Evolutionary conservation across 2,113 vertebrate genomes (phyloP).

Genomic region (Pardalotus punctatus): DNA sequence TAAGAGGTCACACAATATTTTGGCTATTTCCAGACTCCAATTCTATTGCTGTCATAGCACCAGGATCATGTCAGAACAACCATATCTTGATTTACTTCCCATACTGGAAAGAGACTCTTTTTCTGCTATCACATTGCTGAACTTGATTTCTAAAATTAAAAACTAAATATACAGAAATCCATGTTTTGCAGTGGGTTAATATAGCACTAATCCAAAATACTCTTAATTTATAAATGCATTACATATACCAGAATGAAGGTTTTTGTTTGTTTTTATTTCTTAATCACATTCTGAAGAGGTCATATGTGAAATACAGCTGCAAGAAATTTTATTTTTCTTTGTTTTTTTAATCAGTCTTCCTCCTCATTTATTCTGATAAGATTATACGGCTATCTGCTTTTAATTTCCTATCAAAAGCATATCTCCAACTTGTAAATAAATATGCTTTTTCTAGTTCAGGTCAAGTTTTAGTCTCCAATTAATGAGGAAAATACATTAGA

Average conservation of each 20-base stretch:
- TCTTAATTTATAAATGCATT: background rate
- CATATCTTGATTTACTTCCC: background rate
- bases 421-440: background rate
- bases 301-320: background rate
- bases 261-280: background rate
- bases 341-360: background rate
- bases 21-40: background rate
- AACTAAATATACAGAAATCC: background rate
- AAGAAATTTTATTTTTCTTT: background rate
- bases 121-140: background rate
- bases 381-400: background rate
- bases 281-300: slow-evolving; percentile 28
- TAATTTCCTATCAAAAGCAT: background rate
- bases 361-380: background rate
- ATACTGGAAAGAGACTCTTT: background rate
- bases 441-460: background rate
- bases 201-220: background rate
- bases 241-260: background rate
- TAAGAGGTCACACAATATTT: background rate
- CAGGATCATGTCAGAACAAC: background rate
- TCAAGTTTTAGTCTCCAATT: background rate
- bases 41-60: background rate
- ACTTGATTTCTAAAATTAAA: background rate
- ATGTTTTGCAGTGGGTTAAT: background rate
- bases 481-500: background rate